Percentiles rank a stretch among this genome's conserved stretches.
Conservation (phyloP, 1,140 invertebrate species). For the Drosophila takahashii region DNA sequence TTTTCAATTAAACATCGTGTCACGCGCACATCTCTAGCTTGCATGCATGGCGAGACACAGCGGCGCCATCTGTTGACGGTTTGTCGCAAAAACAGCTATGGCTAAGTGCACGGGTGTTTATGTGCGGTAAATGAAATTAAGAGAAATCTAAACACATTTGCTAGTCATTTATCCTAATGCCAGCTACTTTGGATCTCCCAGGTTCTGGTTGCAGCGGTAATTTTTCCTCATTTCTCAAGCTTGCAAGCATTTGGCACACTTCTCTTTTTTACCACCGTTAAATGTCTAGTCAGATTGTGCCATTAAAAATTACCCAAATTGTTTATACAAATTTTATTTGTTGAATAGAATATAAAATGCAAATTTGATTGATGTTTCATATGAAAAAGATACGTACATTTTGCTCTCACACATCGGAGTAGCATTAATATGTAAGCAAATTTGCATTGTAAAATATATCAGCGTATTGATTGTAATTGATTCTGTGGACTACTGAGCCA, state of each 20-base stretch:
- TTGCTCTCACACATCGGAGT: background rate
- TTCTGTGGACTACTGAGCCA: background rate
- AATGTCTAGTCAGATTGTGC: background rate
- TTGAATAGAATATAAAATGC: no score
- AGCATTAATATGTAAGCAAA: background rate
- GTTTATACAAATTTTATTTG: no score
- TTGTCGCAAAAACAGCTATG: slow-evolving; percentile 36
- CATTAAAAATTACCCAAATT: no score
- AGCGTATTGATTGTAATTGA: background rate
- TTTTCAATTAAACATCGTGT: background rate
- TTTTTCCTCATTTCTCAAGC: background rate
- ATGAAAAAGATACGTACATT: no score
- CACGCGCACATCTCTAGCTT: background rate
- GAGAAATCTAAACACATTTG: slow-evolving; percentile 50
- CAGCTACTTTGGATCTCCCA: slow-evolving; percentile 5
- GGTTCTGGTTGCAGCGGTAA: background rate
- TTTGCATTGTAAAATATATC: background rate
- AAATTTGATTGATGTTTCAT: no score
- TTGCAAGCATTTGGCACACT: background rate
- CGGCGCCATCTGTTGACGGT: slow-evolving; percentile 39
- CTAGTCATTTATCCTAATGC: slow-evolving; percentile 30
- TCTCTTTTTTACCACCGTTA: background rate
- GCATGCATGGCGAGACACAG: slow-evolving; percentile 11
- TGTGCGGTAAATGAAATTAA: slow-evolving; percentile 29
- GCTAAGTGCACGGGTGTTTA: slow-evolving; percentile 37